Conservation (phyloP, 2,888 invertebrate genomes). For the Helobdella robusta region DNA sequence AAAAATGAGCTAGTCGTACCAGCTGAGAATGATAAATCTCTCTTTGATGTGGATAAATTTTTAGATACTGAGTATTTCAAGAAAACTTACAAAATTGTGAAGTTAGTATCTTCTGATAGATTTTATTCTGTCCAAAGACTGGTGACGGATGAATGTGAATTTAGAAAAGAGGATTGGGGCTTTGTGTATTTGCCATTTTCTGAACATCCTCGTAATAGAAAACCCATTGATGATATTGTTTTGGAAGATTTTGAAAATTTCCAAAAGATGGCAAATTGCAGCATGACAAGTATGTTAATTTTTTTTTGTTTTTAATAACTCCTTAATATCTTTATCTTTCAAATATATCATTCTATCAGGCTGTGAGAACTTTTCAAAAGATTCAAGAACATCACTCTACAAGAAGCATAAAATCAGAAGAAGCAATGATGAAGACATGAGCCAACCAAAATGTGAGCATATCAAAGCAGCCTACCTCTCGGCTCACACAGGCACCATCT, state of each 20-base stretch:
- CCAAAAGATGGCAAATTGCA: too few species aligned
- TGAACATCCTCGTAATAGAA: too few species aligned
- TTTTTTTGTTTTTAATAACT: too few species aligned
- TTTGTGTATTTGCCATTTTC: conserved; percentile 16
- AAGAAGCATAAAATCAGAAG: too few species aligned
- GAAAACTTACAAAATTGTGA: background rate
- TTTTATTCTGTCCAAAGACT: conserved; percentile 1
- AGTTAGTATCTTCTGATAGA: background rate
- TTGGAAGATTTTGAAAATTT: too few species aligned
- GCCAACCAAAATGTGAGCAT: conserved; percentile 1
- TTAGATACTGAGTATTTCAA: background rate
- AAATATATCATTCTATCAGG: too few species aligned
- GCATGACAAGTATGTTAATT: too few species aligned
- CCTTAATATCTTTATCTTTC: too few species aligned
- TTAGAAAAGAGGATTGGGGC: conserved; percentile 8
- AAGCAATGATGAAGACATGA: too few species aligned
- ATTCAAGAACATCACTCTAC: too few species aligned
- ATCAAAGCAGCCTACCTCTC: conserved; percentile 5
- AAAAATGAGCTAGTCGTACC: conserved; percentile 50
- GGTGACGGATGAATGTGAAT: background rate
- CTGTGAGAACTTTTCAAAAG: too few species aligned
- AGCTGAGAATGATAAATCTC: background rate
- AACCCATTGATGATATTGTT: too few species aligned
- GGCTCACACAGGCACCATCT: background rate
- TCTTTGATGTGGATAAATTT: background rate